These are phyloP conservation scores for Gulo gulo DNA, from an alignment of 2,113 vertebrate genomes.

Conservation along the genomic window DNA sequence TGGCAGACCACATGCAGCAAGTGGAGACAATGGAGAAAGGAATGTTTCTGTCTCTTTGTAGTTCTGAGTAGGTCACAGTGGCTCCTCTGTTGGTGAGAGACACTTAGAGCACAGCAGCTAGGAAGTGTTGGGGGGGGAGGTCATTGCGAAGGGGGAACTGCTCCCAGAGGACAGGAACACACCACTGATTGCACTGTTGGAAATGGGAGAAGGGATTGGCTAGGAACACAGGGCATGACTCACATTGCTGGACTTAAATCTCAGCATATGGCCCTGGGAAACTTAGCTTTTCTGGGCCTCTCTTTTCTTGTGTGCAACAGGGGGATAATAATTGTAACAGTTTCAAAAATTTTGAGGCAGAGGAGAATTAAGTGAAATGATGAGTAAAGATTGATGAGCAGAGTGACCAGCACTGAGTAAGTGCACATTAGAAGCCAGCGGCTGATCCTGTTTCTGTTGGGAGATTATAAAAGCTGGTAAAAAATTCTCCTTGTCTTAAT, in stretches of 20 bases:
- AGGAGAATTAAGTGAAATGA: background rate
- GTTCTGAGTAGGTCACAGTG: background rate
- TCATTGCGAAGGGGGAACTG: background rate
- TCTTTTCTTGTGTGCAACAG: background rate
- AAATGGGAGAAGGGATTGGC: background rate
- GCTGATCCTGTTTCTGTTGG: background rate
- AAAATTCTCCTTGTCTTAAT: background rate
- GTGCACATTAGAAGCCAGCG: background rate
- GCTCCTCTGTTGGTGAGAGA: background rate
- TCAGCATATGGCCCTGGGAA: background rate
- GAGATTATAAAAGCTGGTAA: background rate
- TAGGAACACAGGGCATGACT: background rate
- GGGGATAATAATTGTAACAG: background rate
- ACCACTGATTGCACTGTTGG: too few species aligned
- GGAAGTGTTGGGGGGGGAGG: too few species aligned
- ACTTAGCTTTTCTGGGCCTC: background rate
- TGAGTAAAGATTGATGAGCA: background rate
- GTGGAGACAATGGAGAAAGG: background rate
- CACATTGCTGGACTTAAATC: background rate
- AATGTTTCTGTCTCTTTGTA: background rate
- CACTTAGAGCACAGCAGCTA: background rate
- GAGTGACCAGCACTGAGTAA: background rate
- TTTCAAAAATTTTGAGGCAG: background rate
- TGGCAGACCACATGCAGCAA: background rate
- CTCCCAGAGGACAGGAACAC: accelerated